Conservation (phyloP, 2,797 vertebrate genomes). For the Varecia variegata region DNA sequence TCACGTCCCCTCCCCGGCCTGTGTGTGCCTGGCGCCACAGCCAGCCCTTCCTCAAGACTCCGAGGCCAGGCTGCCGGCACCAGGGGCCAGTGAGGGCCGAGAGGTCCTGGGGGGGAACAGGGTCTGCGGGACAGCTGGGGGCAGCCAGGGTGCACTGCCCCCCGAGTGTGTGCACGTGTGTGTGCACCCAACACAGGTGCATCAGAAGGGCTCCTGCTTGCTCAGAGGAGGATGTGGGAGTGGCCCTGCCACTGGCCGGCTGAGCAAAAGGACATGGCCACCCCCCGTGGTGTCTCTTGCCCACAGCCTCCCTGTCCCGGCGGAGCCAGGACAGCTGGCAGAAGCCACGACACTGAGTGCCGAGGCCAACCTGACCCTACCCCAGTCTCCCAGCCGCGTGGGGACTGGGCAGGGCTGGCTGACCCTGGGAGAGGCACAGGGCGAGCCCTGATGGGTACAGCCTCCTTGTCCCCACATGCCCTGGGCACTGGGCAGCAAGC, state of each 20-base stretch:
- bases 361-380: neutral
- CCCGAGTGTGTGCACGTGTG: rapidly evolving
- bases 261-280: neutral
- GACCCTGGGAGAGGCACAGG: neutral
- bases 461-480: neutral
- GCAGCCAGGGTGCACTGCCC: rapidly evolving
- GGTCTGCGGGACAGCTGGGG: neutral
- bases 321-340: neutral
- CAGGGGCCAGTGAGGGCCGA: rapidly evolving
- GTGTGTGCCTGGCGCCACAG: rapidly evolving
- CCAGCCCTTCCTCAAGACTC: neutral
- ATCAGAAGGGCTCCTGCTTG: rapidly evolving
- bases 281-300: neutral
- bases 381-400: rapidly evolving
- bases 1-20: neutral
- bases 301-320: neutral
- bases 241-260: neutral
- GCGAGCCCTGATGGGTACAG: neutral
- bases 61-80: neutral
- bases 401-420: neutral
- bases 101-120: neutral
- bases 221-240: neutral
- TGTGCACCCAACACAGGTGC: rapidly evolving
- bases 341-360: rapidly evolving
- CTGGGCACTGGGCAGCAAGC: neutral